phyloP scores from a whole-genome alignment of 1,140 invertebrate genomes.

The Zaprionus kolodkinae region DNA sequence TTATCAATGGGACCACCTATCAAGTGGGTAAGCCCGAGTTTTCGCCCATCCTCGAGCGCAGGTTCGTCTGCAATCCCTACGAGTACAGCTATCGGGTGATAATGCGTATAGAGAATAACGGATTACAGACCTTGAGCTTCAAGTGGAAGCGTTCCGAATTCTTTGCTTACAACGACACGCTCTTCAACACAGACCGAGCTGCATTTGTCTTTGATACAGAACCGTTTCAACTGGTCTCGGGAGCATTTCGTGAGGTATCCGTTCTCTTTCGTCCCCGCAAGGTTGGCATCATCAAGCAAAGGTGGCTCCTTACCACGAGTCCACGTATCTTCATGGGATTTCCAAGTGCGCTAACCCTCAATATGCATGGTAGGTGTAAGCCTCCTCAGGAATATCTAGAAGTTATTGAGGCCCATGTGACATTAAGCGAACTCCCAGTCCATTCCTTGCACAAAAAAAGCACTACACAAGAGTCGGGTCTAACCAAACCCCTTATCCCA shows the following conservation, averaged over 20 bases:
- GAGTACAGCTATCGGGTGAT: slow-evolving; percentile 50
- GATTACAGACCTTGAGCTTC: slow-evolving; percentile 35
- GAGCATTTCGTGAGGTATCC: slow-evolving; percentile 36
- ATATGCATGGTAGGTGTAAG: slow-evolving; percentile 62
- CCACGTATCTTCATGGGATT: slow-evolving; percentile 47
- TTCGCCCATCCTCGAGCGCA: slow-evolving; percentile 46
- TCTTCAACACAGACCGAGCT: slow-evolving; percentile 18
- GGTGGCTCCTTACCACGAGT: slow-evolving; percentile 51
- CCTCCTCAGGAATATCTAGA: slow-evolving; percentile 53
- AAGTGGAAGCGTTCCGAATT: slow-evolving; percentile 46
- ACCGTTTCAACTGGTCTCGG: slow-evolving; percentile 36
- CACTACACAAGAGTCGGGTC: not conserved
- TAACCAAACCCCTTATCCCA: accelerated
- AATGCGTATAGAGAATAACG: slow-evolving; percentile 65
- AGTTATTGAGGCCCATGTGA: slow-evolving; percentile 17
- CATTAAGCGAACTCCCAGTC: not conserved
- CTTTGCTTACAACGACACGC: slow-evolving; percentile 49
- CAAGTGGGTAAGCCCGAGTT: slow-evolving; percentile 30
- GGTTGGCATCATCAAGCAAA: slow-evolving; percentile 61
- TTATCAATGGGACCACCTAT: slow-evolving; percentile 61
- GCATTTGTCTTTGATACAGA: slow-evolving; percentile 54
- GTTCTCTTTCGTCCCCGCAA: slow-evolving; percentile 50
- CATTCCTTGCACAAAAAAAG: not conserved
- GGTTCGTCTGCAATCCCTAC: slow-evolving; percentile 64
- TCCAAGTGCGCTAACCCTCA: slow-evolving; percentile 46